Evolutionary conservation across 2,888 invertebrate species (phyloP), one percentile per base, ranked within the genome.

Genomic region (Diarsia rubi): DNA sequence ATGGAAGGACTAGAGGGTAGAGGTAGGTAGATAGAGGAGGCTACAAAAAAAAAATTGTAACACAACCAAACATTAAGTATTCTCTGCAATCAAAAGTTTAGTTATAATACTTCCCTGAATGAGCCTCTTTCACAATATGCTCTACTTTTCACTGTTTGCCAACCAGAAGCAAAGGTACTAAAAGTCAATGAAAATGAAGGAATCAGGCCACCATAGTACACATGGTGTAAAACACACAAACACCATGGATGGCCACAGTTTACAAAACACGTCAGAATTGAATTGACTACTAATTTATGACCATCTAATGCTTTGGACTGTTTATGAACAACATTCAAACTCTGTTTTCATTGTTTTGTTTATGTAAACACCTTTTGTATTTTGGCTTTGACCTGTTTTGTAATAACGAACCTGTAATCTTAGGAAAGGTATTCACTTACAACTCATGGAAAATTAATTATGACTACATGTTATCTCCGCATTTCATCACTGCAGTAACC

Each of bases 231-330:
- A 80, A 72, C 72, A 80, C 69, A 86, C 79, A 79, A 75, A 72
- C 72, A 78, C 74, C 75, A 78, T 72, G 52, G 63, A 68, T 77
- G 63, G 42, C 73, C 69, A 67, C 64, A 79, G 80, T 79, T 72
- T 83, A 78, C 75, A 71, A 77, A 83, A 83, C 69, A 71, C 49
- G 54, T 71, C 83, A 66, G 63, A 66, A 57, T 45, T 60, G 47
- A 72, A 64, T 75, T 57, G 70, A 71, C 60, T 74, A 68, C 59
- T 60, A 66, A 81, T 81, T 68, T 79, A 81, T 82, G 31, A 67
- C 45, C 59, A 49, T 67, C 44, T 57, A 78, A 63, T 54, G 27
- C 21, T 69, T 54, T 42, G 49, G 24, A 57, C n/a, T 63, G 67
- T 81, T 57, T 69, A 67, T 62, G 14, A 42, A 60, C 59, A 67